phyloP scores from a whole-genome alignment of 2,797 vertebrate species.

The Xerus rutilus region DNA sequence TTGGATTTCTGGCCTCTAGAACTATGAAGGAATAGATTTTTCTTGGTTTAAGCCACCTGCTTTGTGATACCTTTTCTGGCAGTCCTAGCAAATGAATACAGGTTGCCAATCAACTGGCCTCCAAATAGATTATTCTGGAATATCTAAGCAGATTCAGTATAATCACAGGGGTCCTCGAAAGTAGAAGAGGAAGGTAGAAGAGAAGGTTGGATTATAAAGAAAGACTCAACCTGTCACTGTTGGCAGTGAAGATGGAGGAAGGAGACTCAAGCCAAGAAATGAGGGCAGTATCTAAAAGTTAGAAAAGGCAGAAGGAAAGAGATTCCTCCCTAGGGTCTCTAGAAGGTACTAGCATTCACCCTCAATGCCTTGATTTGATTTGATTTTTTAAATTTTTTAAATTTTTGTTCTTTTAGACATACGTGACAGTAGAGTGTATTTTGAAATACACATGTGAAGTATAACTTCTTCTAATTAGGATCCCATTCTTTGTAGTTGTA shows the following conservation, averaged over 20 bases:
- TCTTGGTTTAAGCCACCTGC: neutral
- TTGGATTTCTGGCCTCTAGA: neutral
- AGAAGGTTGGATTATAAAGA: neutral
- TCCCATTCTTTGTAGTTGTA: too few relatives aligned
- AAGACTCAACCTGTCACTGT: neutral
- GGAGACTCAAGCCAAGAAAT: too few relatives aligned
- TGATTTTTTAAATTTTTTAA: too few relatives aligned
- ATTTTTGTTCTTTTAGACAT: too few relatives aligned
- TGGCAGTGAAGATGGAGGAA: neutral
- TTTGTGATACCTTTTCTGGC: neutral
- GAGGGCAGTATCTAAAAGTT: neutral
- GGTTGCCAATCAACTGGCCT: neutral
- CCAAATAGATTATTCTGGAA: neutral
- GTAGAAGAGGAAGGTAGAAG: neutral
- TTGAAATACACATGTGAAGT: too few relatives aligned
- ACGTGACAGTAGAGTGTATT: too few relatives aligned
- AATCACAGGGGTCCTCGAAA: neutral
- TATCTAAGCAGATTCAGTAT: neutral
- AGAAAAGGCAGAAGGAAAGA: too few relatives aligned
- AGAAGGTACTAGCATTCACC: neutral
- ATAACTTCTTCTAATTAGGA: too few relatives aligned
- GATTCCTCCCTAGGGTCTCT: neutral
- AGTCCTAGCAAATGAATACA: neutral
- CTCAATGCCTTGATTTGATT: neutral
- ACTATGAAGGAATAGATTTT: neutral